A percentile compares a stretch with the other conserved stretches of the same genome.
Evolutionary conservation across 2,797 vertebrate genomes (phyloP).

Genomic region (Euthynnus affinis): DNA sequence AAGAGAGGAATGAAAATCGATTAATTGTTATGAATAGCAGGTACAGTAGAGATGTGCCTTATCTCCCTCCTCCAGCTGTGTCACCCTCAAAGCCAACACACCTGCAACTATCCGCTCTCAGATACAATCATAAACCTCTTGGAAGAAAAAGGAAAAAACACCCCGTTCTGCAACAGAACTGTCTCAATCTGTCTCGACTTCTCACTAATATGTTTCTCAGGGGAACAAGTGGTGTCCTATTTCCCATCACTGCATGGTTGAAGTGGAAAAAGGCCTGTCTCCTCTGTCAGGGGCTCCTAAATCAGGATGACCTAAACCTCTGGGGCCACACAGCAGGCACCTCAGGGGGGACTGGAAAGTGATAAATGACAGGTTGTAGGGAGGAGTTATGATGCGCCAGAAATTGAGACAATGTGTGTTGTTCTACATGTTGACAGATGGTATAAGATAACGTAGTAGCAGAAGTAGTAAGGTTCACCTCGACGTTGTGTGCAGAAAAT

Average conservation of each 20-base stretch:
- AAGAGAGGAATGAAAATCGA: constrained; percentile 44
- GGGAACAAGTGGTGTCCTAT: constrained; percentile 70
- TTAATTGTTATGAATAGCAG: constrained; percentile 47
- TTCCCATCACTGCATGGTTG: constrained; percentile 62
- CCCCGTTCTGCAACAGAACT: constrained; percentile 46
- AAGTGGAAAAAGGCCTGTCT: constrained; percentile 72
- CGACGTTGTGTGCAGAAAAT: constrained; percentile 96
- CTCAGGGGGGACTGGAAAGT: constrained; percentile 47
- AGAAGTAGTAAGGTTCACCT: constrained; percentile 86
- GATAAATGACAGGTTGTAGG: constrained; percentile 63
- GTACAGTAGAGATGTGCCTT: constrained; percentile 59
- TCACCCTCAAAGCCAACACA: constrained; percentile 64
- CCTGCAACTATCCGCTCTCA: constrained; percentile 65
- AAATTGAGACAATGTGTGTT: constrained; percentile 70
- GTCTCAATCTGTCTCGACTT: constrained; percentile 48
- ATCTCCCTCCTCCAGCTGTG: constrained; percentile 64
- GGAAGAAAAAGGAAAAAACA: constrained; percentile 43
- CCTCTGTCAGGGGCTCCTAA: constrained; percentile 70
- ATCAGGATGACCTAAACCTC: constrained; percentile 73
- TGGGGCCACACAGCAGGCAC: constrained; percentile 60
- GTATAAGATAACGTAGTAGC: constrained; percentile 40
- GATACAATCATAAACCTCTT: constrained; percentile 49
- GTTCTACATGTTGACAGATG: constrained; percentile 55
- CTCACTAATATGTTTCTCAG: constrained; percentile 63
- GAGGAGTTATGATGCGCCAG: constrained; percentile 44